These are phyloP conservation scores for Drosophila pandora DNA, from an alignment of 1,140 invertebrate species.

Conservation along the genomic window DNA sequence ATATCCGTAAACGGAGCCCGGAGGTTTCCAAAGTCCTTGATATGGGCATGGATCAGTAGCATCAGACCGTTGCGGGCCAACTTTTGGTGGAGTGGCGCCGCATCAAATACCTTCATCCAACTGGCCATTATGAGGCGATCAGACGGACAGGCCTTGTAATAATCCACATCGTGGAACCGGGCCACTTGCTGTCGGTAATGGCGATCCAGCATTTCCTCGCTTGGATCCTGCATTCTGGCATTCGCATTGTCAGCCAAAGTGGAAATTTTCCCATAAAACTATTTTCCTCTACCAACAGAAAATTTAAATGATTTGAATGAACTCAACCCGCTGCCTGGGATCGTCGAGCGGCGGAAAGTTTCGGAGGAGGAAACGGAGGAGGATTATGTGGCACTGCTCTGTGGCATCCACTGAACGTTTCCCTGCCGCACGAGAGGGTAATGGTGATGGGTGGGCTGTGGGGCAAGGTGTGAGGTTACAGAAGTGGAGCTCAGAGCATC, in stretches of 20 bases:
- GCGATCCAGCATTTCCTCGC: conserved; percentile 40
- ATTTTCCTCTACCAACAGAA: neutral
- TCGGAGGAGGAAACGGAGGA: too few relatives aligned
- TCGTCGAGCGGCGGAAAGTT: neutral
- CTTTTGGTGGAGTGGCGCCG: conserved; percentile 36
- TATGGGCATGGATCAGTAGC: conserved; percentile 50
- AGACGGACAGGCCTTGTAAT: conserved; percentile 10
- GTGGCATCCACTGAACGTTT: conserved; percentile 13
- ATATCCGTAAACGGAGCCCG: conserved; percentile 53
- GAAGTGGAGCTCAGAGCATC: conserved; percentile 20
- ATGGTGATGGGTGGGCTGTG: neutral
- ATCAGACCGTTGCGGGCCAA: conserved; percentile 51
- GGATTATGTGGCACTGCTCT: conserved; percentile 6
- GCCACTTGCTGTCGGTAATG: conserved; percentile 46
- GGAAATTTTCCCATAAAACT: neutral
- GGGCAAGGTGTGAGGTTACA: neutral
- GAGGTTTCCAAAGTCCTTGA: conserved; percentile 47
- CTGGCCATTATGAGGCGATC: conserved; percentile 44
- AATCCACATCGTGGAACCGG: neutral
- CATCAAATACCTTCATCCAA: conserved; percentile 42
- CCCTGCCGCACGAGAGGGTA: neutral
- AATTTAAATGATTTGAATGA: conserved; percentile 17
- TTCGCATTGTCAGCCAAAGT: conserved; percentile 1
- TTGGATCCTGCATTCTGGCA: conserved; percentile 26
- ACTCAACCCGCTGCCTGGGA: conserved; percentile 1